Evolutionary conservation across 2,888 invertebrate species (phyloP), one percentile per base, ranked within the genome.

Genomic region (Rambutsinella grinnellia): DNA sequence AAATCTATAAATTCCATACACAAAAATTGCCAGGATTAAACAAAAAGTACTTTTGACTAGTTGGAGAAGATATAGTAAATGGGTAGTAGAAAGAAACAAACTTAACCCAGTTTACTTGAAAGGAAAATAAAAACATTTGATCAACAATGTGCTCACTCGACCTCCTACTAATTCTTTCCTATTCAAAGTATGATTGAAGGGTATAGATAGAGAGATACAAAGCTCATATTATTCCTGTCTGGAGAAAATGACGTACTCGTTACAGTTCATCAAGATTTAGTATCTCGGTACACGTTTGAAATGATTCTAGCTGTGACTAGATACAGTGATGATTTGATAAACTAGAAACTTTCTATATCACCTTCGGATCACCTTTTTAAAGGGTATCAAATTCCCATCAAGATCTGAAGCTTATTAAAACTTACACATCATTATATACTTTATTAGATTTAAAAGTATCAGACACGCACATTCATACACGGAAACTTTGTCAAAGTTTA

Each of bases 111-210:
- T 63, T 63, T 53, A 19, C 6, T 27, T 51, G 5, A 49, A 10
- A 49, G 49, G n/a, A 17, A 49, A 36, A 21, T 15, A 68, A 15
- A 17, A 15, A 36, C 36, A 13, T 17, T 60, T 60, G 17, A n/a
- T 27, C 27, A 10, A 78, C 75, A 79, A 79, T 71, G 67, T 70
- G 79, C 61, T 58, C 77, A 63, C 63, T 78, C 75, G 68, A 63
- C 77, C 77, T 53, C 66, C 67, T 67, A 51, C 70, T 78, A 66
- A 71, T 71, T 51, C 36, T 46, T 49, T 17, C n/a, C 49, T 49
- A 17, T 49, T 17, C 49, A 15, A 49, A 36, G 13, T 8, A 36
- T 36, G 36, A 36, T 36, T 36, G 36, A 36, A 36, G 36, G 36
- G n/a, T n/a, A n/a, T n/a, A n/a, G n/a, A n/a, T n/a, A n/a, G n/a